Evolutionary conservation across 2,797 vertebrate genomes (phyloP).

Genomic region (Gymnothorax javanicus): DNA sequence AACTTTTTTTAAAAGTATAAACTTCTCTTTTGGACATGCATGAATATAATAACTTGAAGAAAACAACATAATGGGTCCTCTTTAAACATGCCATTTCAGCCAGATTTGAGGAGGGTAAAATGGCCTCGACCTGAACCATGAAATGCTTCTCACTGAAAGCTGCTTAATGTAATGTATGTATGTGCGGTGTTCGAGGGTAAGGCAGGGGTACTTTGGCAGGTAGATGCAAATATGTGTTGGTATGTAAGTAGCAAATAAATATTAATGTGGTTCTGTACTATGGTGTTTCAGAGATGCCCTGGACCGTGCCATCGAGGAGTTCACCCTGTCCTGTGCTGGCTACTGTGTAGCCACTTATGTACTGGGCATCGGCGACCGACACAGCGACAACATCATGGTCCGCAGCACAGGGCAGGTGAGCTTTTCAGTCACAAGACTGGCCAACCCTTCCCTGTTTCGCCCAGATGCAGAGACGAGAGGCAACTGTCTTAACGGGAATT

Average conservation of each 20-base stretch:
- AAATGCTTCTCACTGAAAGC: neutral
- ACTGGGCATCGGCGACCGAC: slow-evolving; percentile 96
- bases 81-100: too few relatives aligned
- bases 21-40: too few relatives aligned
- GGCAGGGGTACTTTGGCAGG: slow-evolving; percentile 83
- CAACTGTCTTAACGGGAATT: neutral
- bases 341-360: slow-evolving; percentile 99
- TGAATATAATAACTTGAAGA: too few relatives aligned
- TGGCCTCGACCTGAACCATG: too few relatives aligned
- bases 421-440: neutral
- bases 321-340: slow-evolving; percentile 96
- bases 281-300: slow-evolving; percentile 81
- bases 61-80: too few relatives aligned
- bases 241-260: too few relatives aligned
- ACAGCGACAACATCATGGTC: slow-evolving; percentile 99
- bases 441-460: neutral
- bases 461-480: neutral
- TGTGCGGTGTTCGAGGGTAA: neutral
- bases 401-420: slow-evolving; percentile 95
- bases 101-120: neutral
- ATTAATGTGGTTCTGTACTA: neutral
- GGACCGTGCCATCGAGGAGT: slow-evolving; percentile 96
- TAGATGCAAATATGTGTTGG: too few relatives aligned
- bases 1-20: too few relatives aligned
- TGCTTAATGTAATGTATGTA: neutral